Evolutionary conservation across 2,113 vertebrate species (phyloP).

Genomic region (Leptosomus discolor): DNA sequence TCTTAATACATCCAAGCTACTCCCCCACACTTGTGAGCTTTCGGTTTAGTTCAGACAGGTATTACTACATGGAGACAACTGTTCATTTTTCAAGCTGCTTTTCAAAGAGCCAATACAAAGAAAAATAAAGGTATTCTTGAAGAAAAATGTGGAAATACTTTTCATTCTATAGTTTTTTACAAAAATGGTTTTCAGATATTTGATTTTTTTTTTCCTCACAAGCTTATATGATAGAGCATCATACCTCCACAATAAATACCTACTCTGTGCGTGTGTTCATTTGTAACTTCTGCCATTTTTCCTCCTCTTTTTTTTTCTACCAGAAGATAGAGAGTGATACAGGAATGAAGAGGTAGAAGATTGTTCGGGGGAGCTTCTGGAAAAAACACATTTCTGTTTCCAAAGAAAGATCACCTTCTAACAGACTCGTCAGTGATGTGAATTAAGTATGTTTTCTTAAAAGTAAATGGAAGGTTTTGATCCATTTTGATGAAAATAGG

Average conservation of each 20-base stretch:
- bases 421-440: background rate
- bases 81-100: background rate
- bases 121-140: background rate
- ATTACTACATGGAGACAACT: background rate
- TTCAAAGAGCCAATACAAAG: background rate
- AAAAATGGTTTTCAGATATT: background rate
- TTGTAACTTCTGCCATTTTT: background rate
- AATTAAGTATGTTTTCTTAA: background rate
- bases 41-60: background rate
- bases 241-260: background rate
- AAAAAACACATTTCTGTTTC: background rate
- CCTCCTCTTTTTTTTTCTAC: background rate
- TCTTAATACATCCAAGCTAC: background rate
- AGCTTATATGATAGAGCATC: background rate
- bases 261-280: background rate
- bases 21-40: background rate
- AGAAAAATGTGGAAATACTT: background rate
- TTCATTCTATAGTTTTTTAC: background rate
- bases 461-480: background rate
- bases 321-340: background rate
- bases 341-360: background rate
- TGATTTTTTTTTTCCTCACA: background rate
- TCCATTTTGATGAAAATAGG: background rate
- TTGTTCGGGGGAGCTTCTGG: background rate
- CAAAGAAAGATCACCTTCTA: background rate